phyloP scores from a whole-genome alignment of 2,888 invertebrate genomes.

The Melinaea menophilus region DNA sequence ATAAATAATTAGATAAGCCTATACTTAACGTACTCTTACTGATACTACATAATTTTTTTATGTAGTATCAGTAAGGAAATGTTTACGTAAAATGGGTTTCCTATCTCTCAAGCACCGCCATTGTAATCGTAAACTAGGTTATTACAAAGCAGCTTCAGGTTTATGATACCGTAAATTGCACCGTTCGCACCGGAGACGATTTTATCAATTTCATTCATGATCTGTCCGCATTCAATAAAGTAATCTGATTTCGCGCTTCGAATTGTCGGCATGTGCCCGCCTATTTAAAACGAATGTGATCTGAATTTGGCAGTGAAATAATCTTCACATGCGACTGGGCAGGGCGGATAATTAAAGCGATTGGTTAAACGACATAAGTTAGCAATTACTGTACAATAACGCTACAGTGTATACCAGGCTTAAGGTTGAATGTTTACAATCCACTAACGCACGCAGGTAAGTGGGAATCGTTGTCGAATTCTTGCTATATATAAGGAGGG shows the following conservation, averaged over 20 bases:
- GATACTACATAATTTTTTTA: too few relatives aligned
- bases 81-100: constrained; percentile 27
- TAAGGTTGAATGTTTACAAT: constrained; percentile 43
- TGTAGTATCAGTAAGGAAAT: too few relatives aligned
- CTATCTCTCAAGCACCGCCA: constrained; percentile 22
- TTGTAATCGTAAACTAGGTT: constrained; percentile 31
- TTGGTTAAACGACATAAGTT: constrained; percentile 65
- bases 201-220: constrained; percentile 69
- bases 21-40: too few relatives aligned
- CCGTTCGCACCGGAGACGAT: constrained; percentile 59
- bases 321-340: constrained; percentile 60
- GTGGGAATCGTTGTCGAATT: background rate
- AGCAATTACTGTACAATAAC: constrained; percentile 59
- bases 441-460: constrained; percentile 27
- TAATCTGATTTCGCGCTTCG: constrained; percentile 67
- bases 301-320: constrained; percentile 66
- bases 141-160: constrained; percentile 28
- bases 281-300: constrained; percentile 41
- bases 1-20: too few relatives aligned
- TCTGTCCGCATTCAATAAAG: constrained; percentile 56
- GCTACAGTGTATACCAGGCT: constrained; percentile 44
- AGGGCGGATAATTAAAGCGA: constrained; percentile 61
- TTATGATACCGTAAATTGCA: constrained; percentile 42
- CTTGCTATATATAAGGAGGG: background rate
- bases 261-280: constrained; percentile 49